phyloP scores from a whole-genome alignment of 2,797 vertebrate genomes.

The Mergus octosetaceus region DNA sequence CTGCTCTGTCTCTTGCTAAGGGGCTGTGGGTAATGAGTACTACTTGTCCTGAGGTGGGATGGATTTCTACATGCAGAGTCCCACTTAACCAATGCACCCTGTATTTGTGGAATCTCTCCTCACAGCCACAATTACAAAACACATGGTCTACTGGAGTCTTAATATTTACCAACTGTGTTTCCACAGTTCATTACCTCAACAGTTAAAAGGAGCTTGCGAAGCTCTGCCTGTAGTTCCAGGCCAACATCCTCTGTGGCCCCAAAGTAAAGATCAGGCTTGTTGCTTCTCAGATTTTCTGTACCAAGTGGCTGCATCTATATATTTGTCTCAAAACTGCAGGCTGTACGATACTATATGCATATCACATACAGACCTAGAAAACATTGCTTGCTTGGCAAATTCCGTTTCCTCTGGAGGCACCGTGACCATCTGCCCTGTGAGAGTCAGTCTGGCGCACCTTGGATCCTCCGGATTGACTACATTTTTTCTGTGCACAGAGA shows the following conservation, averaged over 20 bases:
- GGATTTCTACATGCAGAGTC: not conserved
- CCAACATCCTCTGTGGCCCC: not conserved
- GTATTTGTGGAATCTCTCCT: not conserved
- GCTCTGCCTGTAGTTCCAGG: not conserved
- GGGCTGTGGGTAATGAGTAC: not conserved
- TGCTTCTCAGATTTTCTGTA: not conserved
- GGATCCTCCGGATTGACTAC: conserved; percentile 86
- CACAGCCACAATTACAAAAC: not conserved
- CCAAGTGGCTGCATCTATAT: not conserved
- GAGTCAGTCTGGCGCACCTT: conserved; percentile 85
- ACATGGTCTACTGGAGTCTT: not conserved
- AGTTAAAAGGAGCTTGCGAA: not conserved
- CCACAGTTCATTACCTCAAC: not conserved
- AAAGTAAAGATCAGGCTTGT: not conserved
- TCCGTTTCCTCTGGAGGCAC: conserved; percentile 84
- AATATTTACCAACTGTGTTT: not conserved
- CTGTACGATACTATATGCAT: not conserved
- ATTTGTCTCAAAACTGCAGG: not conserved
- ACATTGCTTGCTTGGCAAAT: conserved; percentile 92
- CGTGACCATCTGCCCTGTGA: conserved; percentile 86
- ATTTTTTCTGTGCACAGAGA: conserved; percentile 75
- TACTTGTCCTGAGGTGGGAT: not conserved
- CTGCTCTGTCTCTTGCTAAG: not conserved
- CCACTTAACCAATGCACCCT: not conserved
- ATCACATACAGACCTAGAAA: conserved; percentile 85